These are phyloP conservation scores for Melipona beecheii DNA, from an alignment of 2,888 invertebrate genomes.

Conservation along the genomic window DNA sequence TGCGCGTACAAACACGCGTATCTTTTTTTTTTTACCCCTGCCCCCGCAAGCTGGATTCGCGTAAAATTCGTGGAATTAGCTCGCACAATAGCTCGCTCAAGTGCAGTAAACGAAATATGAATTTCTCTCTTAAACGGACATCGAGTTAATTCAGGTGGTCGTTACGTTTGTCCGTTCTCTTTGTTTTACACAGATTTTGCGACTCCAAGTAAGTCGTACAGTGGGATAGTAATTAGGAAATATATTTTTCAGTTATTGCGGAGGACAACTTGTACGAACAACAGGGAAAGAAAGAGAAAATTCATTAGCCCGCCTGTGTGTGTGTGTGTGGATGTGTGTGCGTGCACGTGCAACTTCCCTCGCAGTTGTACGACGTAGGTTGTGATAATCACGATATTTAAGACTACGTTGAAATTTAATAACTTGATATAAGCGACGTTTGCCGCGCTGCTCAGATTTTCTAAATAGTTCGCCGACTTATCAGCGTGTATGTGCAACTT, in stretches of 20 bases:
- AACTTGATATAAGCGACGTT: constrained; percentile 14
- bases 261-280: background rate
- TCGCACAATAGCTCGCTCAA: constrained; percentile 17
- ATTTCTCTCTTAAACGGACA: background rate
- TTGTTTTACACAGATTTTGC: background rate
- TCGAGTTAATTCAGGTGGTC: background rate
- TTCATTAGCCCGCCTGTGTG: background rate
- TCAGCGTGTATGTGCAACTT: constrained; percentile 22
- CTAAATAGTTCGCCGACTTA: constrained; percentile 38
- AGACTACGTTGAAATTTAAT: constrained; percentile 2
- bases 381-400: constrained; percentile 20
- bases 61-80: constrained; percentile 32
- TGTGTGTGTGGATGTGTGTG: too few relatives aligned
- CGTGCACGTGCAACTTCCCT: background rate
- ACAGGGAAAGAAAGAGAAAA: constrained; percentile 2
- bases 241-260: background rate
- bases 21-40: background rate
- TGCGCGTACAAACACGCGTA: constrained; percentile 17
- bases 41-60: constrained; percentile 12
- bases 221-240: background rate
- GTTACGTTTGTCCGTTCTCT: background rate
- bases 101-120: constrained; percentile 29
- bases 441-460: constrained; percentile 18
- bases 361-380: background rate
- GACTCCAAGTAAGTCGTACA: background rate